These are phyloP conservation scores for Lycophotia porphyrea DNA, from an alignment of 2,888 invertebrate species.

Conservation along the genomic window DNA sequence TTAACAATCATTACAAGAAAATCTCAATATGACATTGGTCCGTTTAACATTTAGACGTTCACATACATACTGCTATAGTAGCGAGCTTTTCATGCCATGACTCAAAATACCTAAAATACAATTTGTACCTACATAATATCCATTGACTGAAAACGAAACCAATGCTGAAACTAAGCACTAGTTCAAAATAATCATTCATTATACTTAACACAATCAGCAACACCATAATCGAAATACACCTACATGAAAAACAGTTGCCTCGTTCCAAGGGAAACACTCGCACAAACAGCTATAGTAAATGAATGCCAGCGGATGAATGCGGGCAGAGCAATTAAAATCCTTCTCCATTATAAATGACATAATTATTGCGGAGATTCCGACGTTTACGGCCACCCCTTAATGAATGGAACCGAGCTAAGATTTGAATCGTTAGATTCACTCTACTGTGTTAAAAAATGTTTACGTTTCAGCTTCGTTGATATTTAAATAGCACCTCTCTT, in stretches of 20 bases:
- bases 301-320: slow-evolving; percentile 50
- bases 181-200: slow-evolving; percentile 4
- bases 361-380: slow-evolving; percentile 69
- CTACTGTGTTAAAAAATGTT: background rate
- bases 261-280: slow-evolving; percentile 33
- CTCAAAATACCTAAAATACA: background rate
- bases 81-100: no score
- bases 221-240: slow-evolving; percentile 9
- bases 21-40: background rate
- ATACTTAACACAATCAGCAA: background rate
- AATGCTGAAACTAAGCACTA: background rate
- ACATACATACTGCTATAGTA: background rate
- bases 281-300: slow-evolving; percentile 38
- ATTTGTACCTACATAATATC: background rate
- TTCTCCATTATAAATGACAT: slow-evolving; percentile 73
- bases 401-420: slow-evolving; percentile 52
- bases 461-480: background rate
- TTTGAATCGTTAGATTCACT: background rate
- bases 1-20: background rate
- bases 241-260: slow-evolving; percentile 54
- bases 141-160: background rate
- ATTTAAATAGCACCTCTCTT: background rate
- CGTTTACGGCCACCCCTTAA: slow-evolving; percentile 59
- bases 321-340: slow-evolving; percentile 72
- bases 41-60: background rate